phyloP scores from a whole-genome alignment of 1,140 invertebrate genomes.

The Penaeus vannamei region DNA sequence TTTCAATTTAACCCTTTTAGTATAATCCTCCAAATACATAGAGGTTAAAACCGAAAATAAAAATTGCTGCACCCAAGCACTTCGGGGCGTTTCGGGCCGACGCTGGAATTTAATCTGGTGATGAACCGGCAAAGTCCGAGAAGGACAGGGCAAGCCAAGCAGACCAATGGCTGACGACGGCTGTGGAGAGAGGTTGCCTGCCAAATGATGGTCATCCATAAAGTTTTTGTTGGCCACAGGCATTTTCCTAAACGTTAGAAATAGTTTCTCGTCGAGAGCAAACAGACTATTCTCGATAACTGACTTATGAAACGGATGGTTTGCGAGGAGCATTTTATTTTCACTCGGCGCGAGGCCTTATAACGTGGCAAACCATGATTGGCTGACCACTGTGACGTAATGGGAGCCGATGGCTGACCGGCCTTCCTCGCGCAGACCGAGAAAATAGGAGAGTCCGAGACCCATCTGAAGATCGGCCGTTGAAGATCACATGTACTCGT shows the following conservation, averaged over 20 bases:
- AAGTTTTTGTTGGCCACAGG: too few species aligned
- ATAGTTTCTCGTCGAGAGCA: too few species aligned
- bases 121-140: slow-evolving; percentile 40
- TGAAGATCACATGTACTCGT: too few species aligned
- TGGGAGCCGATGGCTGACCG: background rate
- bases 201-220: too few species aligned
- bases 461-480: too few species aligned
- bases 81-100: slow-evolving; percentile 42
- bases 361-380: background rate
- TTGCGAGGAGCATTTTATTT: too few species aligned
- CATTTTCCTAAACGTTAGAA: too few species aligned
- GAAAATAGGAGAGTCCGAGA: background rate
- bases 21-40: background rate
- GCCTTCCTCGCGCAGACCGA: background rate
- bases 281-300: too few species aligned
- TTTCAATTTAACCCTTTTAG: slow-evolving; percentile 23
- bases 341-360: too few species aligned
- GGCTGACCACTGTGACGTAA: slow-evolving; percentile 9
- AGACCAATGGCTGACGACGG: slow-evolving; percentile 7
- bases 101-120: slow-evolving; percentile 40
- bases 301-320: too few species aligned
- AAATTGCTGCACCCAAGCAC: slow-evolving; percentile 34
- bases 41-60: background rate
- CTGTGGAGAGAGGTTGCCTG: too few species aligned
- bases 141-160: slow-evolving; percentile 26